Evolutionary conservation across 2,113 vertebrate species (phyloP).

Genomic region (Lagopus leucura): DNA sequence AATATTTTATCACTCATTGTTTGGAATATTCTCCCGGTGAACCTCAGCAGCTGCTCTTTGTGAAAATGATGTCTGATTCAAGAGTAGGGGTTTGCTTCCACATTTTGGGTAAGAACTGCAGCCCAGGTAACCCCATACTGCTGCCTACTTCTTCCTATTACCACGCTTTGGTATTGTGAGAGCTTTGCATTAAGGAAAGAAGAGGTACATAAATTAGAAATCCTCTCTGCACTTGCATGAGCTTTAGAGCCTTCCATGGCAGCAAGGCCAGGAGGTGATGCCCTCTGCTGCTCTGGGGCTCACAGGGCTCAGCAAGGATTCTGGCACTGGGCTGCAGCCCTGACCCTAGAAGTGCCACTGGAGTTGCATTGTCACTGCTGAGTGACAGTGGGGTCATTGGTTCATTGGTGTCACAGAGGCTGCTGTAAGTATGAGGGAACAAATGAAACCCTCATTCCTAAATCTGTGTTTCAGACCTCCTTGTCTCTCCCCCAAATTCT

Average conservation of each 20-base stretch:
- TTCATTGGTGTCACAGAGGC: neutral
- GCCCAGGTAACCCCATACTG: neutral
- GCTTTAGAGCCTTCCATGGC: neutral
- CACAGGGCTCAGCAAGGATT: too few species aligned
- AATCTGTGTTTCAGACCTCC: neutral
- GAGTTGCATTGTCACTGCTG: fast-evolving
- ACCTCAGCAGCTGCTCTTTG: neutral
- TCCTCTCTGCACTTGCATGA: neutral
- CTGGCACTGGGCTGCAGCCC: neutral
- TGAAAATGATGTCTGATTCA: neutral
- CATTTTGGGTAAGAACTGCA: neutral
- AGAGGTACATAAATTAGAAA: neutral
- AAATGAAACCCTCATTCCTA: neutral
- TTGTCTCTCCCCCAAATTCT: neutral
- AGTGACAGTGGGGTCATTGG: too few species aligned
- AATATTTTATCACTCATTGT: neutral
- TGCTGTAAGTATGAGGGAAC: neutral
- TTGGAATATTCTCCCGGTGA: neutral
- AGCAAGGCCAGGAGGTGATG: neutral
- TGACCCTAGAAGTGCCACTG: neutral
- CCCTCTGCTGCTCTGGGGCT: too few species aligned
- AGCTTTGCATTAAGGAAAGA: neutral
- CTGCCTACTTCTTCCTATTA: neutral
- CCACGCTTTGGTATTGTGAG: fast-evolving
- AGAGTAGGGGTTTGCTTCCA: neutral